Evolutionary conservation across 2,797 vertebrate genomes (phyloP).

Genomic region (Alectoris magna): DNA sequence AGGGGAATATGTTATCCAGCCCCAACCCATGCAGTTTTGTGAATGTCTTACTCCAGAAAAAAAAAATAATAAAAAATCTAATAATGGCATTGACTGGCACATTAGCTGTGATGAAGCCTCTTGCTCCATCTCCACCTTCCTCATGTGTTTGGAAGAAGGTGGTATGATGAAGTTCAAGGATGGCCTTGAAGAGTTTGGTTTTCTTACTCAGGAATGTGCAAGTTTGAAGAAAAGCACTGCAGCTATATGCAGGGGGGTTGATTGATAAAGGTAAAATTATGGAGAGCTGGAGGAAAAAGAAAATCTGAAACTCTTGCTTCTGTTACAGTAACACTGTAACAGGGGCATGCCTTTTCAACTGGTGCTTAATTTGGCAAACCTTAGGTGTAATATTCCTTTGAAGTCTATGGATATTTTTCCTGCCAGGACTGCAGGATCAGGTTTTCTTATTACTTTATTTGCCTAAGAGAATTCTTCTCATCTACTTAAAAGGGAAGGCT

Average conservation of each 20-base stretch:
- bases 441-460: conserved; percentile 42
- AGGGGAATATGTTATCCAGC: neutral
- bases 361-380: neutral
- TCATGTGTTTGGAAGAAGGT: neutral
- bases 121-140: neutral
- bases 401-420: conserved; percentile 33
- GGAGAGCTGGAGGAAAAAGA: neutral
- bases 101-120: neutral
- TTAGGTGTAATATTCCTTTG: conserved; percentile 15
- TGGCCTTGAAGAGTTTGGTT: neutral
- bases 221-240: neutral
- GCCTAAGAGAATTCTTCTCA: conserved; percentile 39
- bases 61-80: neutral
- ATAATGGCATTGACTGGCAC: neutral
- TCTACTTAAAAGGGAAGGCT: conserved; percentile 36
- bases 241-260: neutral
- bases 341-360: neutral
- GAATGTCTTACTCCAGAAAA: neutral
- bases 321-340: neutral
- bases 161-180: neutral
- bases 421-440: conserved; percentile 28
- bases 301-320: conserved; percentile 14
- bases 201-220: accelerated
- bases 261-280: neutral
- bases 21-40: neutral